These are phyloP conservation scores for Parascotia fuliginaria DNA, from an alignment of 2,888 invertebrate genomes.

Conservation along the genomic window DNA sequence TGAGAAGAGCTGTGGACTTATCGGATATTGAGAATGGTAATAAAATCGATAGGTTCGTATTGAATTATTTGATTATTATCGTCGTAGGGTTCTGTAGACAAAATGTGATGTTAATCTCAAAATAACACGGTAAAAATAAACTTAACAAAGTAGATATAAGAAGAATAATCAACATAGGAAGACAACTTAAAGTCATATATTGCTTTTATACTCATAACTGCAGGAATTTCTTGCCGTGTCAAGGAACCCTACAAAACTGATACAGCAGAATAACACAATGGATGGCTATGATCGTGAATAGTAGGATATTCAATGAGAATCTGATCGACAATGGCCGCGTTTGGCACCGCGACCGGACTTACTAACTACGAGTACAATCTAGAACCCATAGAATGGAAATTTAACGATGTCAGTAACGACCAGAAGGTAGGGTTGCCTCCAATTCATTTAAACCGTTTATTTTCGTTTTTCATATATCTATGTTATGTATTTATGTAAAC, in stretches of 20 bases:
- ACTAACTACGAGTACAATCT: slow-evolving; percentile 25
- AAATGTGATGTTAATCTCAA: too few relatives aligned
- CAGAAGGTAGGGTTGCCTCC: slow-evolving; percentile 18
- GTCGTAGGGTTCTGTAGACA: too few relatives aligned
- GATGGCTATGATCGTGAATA: slow-evolving; percentile 15
- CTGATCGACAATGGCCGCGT: slow-evolving; percentile 27
- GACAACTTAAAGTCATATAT: too few relatives aligned
- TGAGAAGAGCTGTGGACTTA: too few relatives aligned
- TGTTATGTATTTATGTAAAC: too few relatives aligned
- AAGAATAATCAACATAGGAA: too few relatives aligned
- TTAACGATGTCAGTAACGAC: slow-evolving; percentile 38
- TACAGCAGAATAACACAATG: slow-evolving; percentile 19
- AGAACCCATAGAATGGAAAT: slow-evolving; percentile 41
- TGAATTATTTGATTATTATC: too few relatives aligned
- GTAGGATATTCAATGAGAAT: slow-evolving; percentile 27
- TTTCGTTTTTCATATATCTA: too few relatives aligned
- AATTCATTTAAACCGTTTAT: neutral
- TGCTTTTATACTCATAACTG: neutral
- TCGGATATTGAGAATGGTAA: too few relatives aligned
- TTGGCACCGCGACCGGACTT: slow-evolving; percentile 23
- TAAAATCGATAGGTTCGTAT: too few relatives aligned
- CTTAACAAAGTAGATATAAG: too few relatives aligned
- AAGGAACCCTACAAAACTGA: neutral
- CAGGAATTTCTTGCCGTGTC: neutral
- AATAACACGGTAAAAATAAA: too few relatives aligned